phyloP scores from a whole-genome alignment of 2,888 invertebrate genomes.

The Napeogenes inachia region DNA sequence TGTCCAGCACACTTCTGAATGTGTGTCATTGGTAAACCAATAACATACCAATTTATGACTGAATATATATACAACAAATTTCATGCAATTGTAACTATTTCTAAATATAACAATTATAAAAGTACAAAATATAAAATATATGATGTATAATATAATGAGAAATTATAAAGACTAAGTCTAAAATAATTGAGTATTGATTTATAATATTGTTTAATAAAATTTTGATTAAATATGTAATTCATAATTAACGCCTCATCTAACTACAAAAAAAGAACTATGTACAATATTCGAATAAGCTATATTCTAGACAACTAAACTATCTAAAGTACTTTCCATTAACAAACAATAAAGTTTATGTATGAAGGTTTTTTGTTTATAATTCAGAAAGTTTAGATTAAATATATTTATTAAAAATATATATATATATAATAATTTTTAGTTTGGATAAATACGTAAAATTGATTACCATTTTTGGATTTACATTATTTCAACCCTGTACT shows the following conservation, averaged over 20 bases:
- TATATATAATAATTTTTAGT: background rate
- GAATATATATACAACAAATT: background rate
- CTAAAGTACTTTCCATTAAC: too few species aligned
- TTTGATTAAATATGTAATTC: constrained; percentile 11
- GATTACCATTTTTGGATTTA: background rate
- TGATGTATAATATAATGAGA: constrained; percentile 29
- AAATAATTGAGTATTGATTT: constrained; percentile 38
- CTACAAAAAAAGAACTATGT: background rate
- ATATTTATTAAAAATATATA: background rate
- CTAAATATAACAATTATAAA: constrained; percentile 35
- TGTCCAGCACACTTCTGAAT: constrained; percentile 57
- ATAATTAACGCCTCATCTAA: background rate
- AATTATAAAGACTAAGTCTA: constrained; percentile 28
- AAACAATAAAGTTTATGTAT: too few species aligned
- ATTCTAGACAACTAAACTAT: too few species aligned
- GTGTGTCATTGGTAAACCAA: background rate
- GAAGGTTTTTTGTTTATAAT: too few species aligned
- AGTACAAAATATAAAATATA: constrained; percentile 27
- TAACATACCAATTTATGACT: background rate
- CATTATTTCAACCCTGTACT: constrained; percentile 65
- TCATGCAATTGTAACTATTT: background rate
- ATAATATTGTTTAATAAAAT: constrained; percentile 17
- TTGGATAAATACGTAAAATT: constrained; percentile 1
- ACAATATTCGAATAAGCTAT: background rate
- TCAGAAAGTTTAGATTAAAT: too few species aligned